A percentile compares a stretch with the other conserved stretches of the same genome.
These are phyloP conservation scores for Stramonita haemastoma DNA, from an alignment of 2,888 invertebrate genomes.

Conservation along the genomic window DNA sequence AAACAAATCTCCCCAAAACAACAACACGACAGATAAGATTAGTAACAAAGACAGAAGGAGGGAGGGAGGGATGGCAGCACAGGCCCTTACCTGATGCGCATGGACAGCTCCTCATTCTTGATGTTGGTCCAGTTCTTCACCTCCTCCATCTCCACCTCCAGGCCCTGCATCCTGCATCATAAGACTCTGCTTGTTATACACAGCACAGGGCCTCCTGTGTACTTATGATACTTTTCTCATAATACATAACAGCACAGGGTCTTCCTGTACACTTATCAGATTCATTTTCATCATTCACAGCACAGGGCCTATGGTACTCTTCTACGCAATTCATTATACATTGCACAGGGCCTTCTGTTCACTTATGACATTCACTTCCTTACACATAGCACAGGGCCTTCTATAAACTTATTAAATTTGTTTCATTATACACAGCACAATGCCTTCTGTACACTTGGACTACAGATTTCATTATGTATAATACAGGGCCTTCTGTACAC, in stretches of 20 bases:
- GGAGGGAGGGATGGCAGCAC: too few relatives aligned
- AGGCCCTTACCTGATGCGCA: conserved; percentile 91
- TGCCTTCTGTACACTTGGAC: background rate
- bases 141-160: conserved; percentile 68
- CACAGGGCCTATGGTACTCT: too few relatives aligned
- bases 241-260: background rate
- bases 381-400: background rate
- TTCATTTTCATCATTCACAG: background rate
- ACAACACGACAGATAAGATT: too few relatives aligned
- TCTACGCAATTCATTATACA: background rate
- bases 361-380: background rate
- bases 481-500: background rate
- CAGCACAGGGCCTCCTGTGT: background rate
- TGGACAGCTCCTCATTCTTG: conserved; percentile 94
- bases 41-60: too few relatives aligned
- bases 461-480: background rate
- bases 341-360: too few relatives aligned
- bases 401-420: background rate
- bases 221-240: too few relatives aligned
- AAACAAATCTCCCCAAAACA: too few relatives aligned
- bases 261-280: background rate
- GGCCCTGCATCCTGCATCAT: conserved; percentile 43
- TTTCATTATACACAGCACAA: background rate
- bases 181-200: background rate
- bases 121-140: conserved; percentile 91